These are phyloP conservation scores for Sitta europaea DNA, from an alignment of 2,113 vertebrate genomes.

Conservation along the genomic window DNA sequence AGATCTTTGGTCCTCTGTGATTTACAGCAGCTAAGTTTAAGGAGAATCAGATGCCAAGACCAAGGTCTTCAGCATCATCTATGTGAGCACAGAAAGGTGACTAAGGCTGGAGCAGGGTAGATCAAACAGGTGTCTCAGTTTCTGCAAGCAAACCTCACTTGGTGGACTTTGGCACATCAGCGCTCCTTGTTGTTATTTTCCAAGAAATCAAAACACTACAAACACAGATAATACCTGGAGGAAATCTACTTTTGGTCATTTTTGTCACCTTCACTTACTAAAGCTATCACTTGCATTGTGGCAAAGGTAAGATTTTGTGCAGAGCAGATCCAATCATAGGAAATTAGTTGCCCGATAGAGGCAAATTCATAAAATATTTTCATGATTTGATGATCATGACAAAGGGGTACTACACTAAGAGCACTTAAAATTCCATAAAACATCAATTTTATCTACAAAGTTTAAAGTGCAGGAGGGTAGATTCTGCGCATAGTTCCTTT, in stretches of 20 bases:
- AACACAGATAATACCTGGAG: background rate
- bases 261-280: background rate
- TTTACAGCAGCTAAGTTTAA: background rate
- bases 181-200: background rate
- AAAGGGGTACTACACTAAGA: background rate
- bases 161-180: background rate
- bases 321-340: background rate
- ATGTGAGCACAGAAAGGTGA: background rate
- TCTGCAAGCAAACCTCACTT: background rate
- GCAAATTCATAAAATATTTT: background rate
- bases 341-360: background rate
- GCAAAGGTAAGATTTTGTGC: background rate
- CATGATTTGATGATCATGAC: background rate
- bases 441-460: background rate
- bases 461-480: background rate
- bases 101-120: background rate
- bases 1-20: background rate
- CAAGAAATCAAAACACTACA: constrained; percentile 5
- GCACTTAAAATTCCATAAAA: background rate
- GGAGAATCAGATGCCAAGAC: background rate
- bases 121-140: background rate
- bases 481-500: background rate
- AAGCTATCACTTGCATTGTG: background rate
- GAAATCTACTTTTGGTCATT: background rate
- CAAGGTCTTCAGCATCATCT: background rate